Evolutionary conservation across 2,888 invertebrate genomes (phyloP), one percentile per base, ranked within the genome.

Genomic region (Nemapogon koenigi): DNA sequence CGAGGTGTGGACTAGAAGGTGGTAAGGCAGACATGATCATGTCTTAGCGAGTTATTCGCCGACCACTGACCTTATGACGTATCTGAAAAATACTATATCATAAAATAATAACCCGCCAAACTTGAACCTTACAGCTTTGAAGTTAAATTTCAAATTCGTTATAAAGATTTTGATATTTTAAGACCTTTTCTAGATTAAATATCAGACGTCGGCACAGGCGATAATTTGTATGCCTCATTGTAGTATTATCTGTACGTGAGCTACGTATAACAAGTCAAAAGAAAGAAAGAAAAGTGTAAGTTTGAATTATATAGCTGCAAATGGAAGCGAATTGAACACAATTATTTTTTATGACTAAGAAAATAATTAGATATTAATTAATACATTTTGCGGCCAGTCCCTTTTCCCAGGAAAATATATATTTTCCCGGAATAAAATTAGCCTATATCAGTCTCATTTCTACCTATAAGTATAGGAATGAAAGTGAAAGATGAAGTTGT

Each of bases 221-320:
- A 76, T 76, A 76, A 76, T 78, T 78, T 76, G 76, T 76, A 72
- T 63, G 69, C 62, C 60, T 71, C 64, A 73, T 73, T 70, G 72
- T 73, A 69, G 66, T 68, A 70, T 73, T 70, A 71, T 68, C 60
- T 60, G 63, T 71, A 72, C 72, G 75, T 75, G 73, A 68, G 65
- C 51, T 59, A 65, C 59, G 61, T 60, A 62, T 62, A 65, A 66
- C 62, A 62, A 69, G 65, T 66, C 59, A 62, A 61, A 66, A 64
- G 63, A 59, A 55, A 62, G 54, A 52, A 59, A 33, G 19, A 65
- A 61, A 65, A 69, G 64, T 63, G 62, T 59, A 33, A 19, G 51
- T 53, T 54, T 55, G 59, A 60, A 62, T 64, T 62, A 59, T 55
- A 53, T 59, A 59, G 52, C 43, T 50, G 51, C 49, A 45, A 51